phyloP scores from a whole-genome alignment of 2,888 invertebrate genomes.

The Epistrophella euchroma region DNA sequence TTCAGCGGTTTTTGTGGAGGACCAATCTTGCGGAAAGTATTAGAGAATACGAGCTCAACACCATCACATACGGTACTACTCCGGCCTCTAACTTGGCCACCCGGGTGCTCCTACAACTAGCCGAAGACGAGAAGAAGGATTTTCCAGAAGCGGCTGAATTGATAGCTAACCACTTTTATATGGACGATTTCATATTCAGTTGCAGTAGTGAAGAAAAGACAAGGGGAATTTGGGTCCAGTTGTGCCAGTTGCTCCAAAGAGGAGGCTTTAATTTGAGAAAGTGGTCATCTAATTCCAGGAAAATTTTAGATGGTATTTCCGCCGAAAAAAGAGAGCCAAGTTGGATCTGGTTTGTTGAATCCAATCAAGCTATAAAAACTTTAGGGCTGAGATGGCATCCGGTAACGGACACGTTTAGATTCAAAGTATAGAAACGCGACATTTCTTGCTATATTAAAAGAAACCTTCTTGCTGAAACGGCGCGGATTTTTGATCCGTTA shows the following conservation, averaged over 20 bases:
- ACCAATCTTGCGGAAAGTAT: not conserved
- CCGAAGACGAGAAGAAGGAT: slow-evolving; percentile 18
- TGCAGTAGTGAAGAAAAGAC: not conserved
- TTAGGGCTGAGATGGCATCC: slow-evolving; percentile 9
- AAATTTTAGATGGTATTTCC: not conserved
- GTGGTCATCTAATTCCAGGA: not conserved
- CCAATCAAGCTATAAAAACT: slow-evolving; percentile 4
- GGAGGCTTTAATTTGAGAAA: slow-evolving; percentile 2
- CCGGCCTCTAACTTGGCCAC: slow-evolving; percentile 51
- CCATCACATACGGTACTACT: slow-evolving; percentile 56
- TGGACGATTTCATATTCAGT: slow-evolving; percentile 57
- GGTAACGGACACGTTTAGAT: not conserved
- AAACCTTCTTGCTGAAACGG: slow-evolving; percentile 52
- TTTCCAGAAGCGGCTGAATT: slow-evolving; percentile 38
- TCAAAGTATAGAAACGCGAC: not conserved
- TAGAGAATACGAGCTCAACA: slow-evolving; percentile 50
- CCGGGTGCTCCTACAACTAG: slow-evolving; percentile 47
- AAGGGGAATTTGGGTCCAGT: not conserved
- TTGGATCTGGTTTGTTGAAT: not conserved
- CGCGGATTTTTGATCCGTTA: slow-evolving; percentile 68
- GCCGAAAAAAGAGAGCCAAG: slow-evolving; percentile 2
- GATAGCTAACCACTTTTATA: slow-evolving; percentile 50
- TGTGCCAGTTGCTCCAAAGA: not conserved
- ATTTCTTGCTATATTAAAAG: slow-evolving; percentile 52
- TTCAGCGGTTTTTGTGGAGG: slow-evolving; percentile 69